Conservation (phyloP, 1,140 invertebrate species). For the Bombyx mandarina region DNA sequence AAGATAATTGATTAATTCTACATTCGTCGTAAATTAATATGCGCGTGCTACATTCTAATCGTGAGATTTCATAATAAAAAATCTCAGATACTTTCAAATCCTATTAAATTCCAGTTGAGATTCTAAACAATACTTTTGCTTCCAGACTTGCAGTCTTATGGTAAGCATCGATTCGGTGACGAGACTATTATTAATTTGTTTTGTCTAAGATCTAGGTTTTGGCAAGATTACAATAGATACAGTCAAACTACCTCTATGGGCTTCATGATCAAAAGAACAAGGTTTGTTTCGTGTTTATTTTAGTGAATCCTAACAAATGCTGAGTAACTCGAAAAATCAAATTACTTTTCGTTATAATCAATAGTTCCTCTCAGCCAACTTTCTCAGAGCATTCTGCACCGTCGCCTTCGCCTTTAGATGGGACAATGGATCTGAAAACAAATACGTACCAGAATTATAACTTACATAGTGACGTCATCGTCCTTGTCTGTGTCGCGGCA, state of each 20-base stretch:
- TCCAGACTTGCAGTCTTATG: slow-evolving; percentile 28
- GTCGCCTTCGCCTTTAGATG: slow-evolving; percentile 67
- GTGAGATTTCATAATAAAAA: too few species aligned
- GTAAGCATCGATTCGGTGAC: slow-evolving; percentile 11
- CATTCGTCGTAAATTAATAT: too few species aligned
- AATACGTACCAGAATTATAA: neutral
- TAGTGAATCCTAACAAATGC: slow-evolving; percentile 31
- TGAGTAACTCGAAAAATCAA: slow-evolving; percentile 34
- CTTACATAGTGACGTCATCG: too few species aligned
- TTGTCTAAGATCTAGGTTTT: slow-evolving; percentile 14
- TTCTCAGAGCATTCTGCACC: slow-evolving; percentile 66
- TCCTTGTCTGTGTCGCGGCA: too few species aligned
- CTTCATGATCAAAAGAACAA: slow-evolving; percentile 1
- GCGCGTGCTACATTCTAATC: too few species aligned
- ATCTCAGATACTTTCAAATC: too few species aligned
- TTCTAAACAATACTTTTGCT: slow-evolving; percentile 3
- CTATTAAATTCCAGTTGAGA: neutral
- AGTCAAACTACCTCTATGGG: slow-evolving; percentile 1
- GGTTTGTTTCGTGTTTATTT: neutral
- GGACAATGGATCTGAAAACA: slow-evolving; percentile 58
- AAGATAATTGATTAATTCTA: too few species aligned
- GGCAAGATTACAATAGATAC: slow-evolving; percentile 31
- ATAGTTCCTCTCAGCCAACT: slow-evolving; percentile 62
- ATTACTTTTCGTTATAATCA: slow-evolving; percentile 24
- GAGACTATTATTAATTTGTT: neutral